Conservation (phyloP, 2,797 vertebrate genomes). For the Falco naumanni region DNA sequence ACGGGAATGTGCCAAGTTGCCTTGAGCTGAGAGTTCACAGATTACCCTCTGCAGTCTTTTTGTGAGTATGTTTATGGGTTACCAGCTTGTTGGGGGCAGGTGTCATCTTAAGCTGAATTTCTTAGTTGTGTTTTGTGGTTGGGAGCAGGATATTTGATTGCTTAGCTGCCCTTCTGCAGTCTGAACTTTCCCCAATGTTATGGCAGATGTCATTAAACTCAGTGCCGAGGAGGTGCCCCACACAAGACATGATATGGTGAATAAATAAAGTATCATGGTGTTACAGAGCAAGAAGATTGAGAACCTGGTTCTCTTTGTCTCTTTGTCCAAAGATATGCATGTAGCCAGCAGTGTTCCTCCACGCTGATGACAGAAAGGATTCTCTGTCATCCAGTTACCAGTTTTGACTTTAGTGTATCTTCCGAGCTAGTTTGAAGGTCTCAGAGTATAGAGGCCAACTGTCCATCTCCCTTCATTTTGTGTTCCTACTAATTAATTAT, state of each 20-base stretch:
- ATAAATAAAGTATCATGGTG: background rate
- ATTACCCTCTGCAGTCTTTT: background rate
- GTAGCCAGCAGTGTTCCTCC: background rate
- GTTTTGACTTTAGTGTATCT: background rate
- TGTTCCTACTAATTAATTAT: background rate
- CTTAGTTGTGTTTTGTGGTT: background rate
- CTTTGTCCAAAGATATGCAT: background rate
- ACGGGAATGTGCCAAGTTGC: background rate
- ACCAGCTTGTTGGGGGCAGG: background rate
- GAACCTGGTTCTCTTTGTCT: background rate
- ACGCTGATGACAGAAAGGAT: background rate
- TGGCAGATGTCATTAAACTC: background rate
- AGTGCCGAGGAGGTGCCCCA: background rate
- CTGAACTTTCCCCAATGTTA: background rate
- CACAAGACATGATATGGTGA: background rate
- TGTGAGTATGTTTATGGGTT: background rate
- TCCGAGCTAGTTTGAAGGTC: background rate
- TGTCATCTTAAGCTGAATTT: background rate
- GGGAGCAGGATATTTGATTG: background rate
- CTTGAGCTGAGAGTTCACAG: background rate
- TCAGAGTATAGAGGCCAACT: background rate
- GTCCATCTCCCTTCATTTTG: background rate
- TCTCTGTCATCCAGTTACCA: background rate
- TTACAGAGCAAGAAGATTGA: background rate
- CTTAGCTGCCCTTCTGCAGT: background rate